Evolutionary conservation across 2,797 vertebrate genomes (phyloP).

Genomic region (Chrysocyon brachyurus): DNA sequence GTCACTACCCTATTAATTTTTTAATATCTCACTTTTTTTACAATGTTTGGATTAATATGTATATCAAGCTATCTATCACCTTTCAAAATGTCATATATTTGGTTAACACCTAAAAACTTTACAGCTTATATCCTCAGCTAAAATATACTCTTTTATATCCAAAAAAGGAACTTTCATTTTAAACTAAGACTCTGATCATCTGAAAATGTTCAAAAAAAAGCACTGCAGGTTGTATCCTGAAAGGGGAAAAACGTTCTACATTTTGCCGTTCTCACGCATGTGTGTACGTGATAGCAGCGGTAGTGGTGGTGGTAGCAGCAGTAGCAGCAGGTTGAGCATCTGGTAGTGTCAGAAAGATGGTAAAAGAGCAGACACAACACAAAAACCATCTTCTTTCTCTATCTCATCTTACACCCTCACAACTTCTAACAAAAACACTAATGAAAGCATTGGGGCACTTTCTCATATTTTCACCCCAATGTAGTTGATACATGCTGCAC

Average conservation of each 20-base stretch:
- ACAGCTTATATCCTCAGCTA: not conserved
- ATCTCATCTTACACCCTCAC: not conserved
- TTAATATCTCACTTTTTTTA: not conserved
- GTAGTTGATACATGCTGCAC: not conserved
- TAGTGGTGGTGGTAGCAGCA: not conserved
- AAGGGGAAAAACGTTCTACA: not conserved
- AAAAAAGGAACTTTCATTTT: not conserved
- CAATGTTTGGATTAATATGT: not conserved
- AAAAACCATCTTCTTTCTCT: constrained; percentile 30
- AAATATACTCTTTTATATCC: not conserved
- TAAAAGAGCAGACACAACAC: not conserved
- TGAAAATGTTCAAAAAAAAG: not conserved
- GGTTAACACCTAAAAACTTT: not conserved
- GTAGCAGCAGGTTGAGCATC: not conserved
- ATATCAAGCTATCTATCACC: not conserved
- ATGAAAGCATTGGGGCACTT: constrained; percentile 40
- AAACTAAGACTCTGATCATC: not conserved
- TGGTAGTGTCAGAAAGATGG: not conserved
- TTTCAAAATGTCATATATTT: not conserved
- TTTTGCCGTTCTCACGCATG: not conserved
- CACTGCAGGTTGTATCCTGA: not conserved
- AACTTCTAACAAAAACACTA: constrained; percentile 55
- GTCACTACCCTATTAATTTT: not conserved
- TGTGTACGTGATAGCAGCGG: not conserved
- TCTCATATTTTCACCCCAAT: constrained; percentile 42